Conservation (phyloP, 2,113 vertebrate genomes). For the Dipodomys merriami region DNA sequence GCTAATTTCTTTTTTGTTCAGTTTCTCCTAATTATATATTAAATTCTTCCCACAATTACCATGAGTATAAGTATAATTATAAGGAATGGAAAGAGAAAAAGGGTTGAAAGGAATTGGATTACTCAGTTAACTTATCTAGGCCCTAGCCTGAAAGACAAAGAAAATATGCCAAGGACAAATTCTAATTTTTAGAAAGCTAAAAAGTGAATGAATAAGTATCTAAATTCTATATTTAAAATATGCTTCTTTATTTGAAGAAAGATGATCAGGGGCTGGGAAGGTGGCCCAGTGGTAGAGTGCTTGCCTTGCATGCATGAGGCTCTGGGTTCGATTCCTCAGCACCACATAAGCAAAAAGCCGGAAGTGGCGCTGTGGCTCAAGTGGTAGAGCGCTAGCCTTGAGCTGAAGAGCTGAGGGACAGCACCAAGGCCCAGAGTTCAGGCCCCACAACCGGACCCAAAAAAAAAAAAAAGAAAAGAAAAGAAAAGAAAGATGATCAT, state of each 20-base stretch:
- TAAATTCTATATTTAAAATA: conserved; percentile 11
- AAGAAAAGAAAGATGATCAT: neutral
- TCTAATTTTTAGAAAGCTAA: conserved; percentile 19
- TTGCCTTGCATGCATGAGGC: too few relatives aligned
- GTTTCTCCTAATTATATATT: neutral
- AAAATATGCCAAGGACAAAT: neutral
- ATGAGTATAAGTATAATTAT: conserved; percentile 30
- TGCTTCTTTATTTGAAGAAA: neutral
- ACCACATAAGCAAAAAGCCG: too few relatives aligned
- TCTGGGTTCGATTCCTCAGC: too few relatives aligned
- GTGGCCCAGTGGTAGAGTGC: too few relatives aligned
- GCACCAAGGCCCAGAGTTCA: too few relatives aligned
- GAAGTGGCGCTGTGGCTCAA: too few relatives aligned
- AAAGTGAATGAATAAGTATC: neutral
- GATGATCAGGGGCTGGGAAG: too few relatives aligned
- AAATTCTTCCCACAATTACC: neutral
- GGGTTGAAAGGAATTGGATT: neutral
- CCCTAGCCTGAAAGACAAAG: neutral
- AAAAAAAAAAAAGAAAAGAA: too few relatives aligned
- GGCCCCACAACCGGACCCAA: too few relatives aligned
- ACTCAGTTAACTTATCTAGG: neutral
- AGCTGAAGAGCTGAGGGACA: too few relatives aligned
- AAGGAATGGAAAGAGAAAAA: conserved; percentile 37
- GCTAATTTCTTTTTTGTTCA: conserved; percentile 33
- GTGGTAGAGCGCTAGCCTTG: too few relatives aligned